These are phyloP conservation scores for Metalampra italica DNA, from an alignment of 2,888 invertebrate species.

Conservation along the genomic window DNA sequence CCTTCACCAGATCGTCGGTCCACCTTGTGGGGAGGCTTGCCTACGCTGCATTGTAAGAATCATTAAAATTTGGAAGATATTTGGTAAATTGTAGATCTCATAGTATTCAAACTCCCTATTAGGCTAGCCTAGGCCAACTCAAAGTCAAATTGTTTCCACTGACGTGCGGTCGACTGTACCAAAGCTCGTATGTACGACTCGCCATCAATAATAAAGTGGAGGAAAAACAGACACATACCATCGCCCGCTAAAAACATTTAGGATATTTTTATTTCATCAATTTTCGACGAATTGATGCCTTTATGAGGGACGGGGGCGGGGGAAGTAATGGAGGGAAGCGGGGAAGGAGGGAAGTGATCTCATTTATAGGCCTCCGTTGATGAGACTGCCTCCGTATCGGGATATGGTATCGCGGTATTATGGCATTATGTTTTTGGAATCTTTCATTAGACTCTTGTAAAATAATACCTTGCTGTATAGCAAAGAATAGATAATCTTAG, in stretches of 20 bases:
- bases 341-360: constrained; percentile 39
- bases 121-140: too few species aligned
- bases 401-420: constrained; percentile 14
- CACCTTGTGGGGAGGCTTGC: too few species aligned
- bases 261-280: constrained; percentile 52
- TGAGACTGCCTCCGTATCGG: constrained; percentile 29
- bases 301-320: constrained; percentile 11
- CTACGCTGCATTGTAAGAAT: too few species aligned
- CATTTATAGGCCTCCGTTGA: constrained; percentile 46
- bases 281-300: constrained; percentile 46
- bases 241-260: constrained; percentile 28
- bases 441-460: constrained; percentile 23
- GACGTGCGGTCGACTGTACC: too few species aligned
- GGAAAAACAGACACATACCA: neutral
- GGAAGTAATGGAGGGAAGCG: constrained; percentile 14
- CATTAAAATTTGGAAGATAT: too few species aligned
- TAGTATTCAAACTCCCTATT: too few species aligned
- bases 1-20: too few species aligned
- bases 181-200: too few species aligned
- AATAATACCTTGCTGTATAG: neutral
- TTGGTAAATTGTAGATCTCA: too few species aligned
- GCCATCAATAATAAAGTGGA: too few species aligned
- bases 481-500: too few species aligned
- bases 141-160: too few species aligned
- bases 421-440: constrained; percentile 17